Evolutionary conservation across 2,888 invertebrate species (phyloP), one percentile per base, ranked within the genome.

Genomic region (Belgica antarctica): DNA sequence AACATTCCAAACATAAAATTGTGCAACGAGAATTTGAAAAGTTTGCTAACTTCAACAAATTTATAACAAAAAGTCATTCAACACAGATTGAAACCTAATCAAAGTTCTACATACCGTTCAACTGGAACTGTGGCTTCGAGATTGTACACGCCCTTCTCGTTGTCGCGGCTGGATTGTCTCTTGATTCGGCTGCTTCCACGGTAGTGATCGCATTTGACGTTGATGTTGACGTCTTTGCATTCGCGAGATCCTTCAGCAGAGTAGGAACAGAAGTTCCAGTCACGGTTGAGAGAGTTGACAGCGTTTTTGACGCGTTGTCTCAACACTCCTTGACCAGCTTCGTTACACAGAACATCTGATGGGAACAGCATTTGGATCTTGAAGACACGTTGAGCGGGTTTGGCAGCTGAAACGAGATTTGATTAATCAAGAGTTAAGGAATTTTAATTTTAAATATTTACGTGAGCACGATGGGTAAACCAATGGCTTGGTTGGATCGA

Each of bases 181-280:
- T 86, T 84, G 74, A 85, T 85, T 68, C 89, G 83, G 69, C 84
- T 85, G 72, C 78, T 78, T 5, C 77, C 78, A 1, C 80, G 78
- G 73, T 90, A 87, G 76, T 92, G 93, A 77, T 93, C 93, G 76
- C 95, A 96, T 78, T 93, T 92, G 1, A 96, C 93, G 76, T 93
- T 90, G 74, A 96, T 94, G 75, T 91, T 88, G 68, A 96, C 82
- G 76, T 94, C 93, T 76, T 92, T 92, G 77, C 96, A 96, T 77
- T 94, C 93, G 59, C 91, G 78, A 78, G 86, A 79, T 70, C 94
- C 93, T 81, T 94, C 91, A 59, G 88, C 85, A 72, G 92, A 88
- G 78, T 93, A 92, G 0, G 94, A 93, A 78, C 96, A 96, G 89
- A 96, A 92, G 84, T 94, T 92, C 96, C 96, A 97, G 76, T 96